These are phyloP conservation scores for Spongilla lacustris DNA, from an alignment of 37 sponge, comb jelly and placozoan species.

Conservation along the genomic window DNA sequence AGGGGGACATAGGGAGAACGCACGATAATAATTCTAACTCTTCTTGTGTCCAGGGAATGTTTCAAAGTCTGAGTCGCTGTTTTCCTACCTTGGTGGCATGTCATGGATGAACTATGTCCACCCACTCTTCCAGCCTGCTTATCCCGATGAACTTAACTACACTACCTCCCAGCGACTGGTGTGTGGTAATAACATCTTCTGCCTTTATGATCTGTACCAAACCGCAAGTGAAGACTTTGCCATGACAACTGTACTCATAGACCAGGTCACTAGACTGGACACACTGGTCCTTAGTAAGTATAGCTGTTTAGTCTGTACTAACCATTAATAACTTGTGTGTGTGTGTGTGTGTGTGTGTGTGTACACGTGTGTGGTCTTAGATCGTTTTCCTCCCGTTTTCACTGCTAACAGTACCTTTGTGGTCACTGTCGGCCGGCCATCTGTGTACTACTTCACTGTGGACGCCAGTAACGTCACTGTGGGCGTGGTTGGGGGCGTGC, in stretches of 20 bases:
- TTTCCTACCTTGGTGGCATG: constrained; percentile 36
- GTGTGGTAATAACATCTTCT: constrained; percentile 40
- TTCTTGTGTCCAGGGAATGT: constrained; percentile 57
- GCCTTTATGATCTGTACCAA: constrained; percentile 62
- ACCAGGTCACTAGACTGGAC: background rate
- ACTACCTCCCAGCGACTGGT: constrained; percentile 1
- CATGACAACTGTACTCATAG: constrained; percentile 1
- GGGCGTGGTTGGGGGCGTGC: background rate
- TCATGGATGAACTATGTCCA: constrained; percentile 5
- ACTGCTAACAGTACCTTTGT: constrained; percentile 20
- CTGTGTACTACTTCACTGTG: constrained; percentile 43
- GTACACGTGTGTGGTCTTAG: constrained; percentile 9
- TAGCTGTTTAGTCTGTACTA: no score
- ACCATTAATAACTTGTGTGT: no score
- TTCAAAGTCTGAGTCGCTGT: constrained; percentile 26
- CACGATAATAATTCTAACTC: background rate
- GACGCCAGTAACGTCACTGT: constrained; percentile 12
- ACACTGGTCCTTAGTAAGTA: background rate
- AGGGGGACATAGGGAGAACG: no score
- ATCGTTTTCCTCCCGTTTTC: constrained; percentile 61
- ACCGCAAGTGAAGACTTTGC: constrained; percentile 54
- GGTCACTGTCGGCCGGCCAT: constrained; percentile 22
- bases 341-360: background rate
- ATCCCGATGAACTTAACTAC: constrained; percentile 36
- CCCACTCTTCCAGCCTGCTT: constrained; percentile 53